A percentile compares a stretch with the other conserved stretches of the same genome.
These are phyloP conservation scores for Ophion ellenae DNA, from an alignment of 2,888 invertebrate species.

Conservation along the genomic window DNA sequence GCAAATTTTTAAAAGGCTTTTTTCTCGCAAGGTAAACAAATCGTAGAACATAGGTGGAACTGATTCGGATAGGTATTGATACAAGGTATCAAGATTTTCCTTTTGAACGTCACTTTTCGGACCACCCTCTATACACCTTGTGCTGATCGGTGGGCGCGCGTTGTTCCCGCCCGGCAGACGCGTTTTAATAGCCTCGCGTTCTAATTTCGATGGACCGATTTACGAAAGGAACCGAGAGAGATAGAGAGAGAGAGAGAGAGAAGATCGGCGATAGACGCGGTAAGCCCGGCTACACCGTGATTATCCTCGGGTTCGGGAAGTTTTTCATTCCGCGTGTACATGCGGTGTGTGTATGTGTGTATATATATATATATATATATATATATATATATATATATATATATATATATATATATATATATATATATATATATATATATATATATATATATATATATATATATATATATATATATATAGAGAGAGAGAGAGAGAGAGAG, in stretches of 20 bases:
- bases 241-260: neutral
- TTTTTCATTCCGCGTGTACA: slow-evolving; percentile 52
- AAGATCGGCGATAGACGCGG: slow-evolving; percentile 39
- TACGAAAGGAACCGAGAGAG: slow-evolving; percentile 37
- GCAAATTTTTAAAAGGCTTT: too few relatives aligned
- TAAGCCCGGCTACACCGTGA: slow-evolving; percentile 55
- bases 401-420: too few relatives aligned
- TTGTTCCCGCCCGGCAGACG: slow-evolving; percentile 45
- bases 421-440: too few relatives aligned
- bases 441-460: too few relatives aligned
- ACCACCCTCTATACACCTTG: neutral
- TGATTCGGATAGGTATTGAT: too few relatives aligned
- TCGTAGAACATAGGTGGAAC: too few relatives aligned
- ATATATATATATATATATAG: too few relatives aligned
- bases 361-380: too few relatives aligned
- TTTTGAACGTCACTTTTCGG: neutral
- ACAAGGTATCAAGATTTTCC: too few relatives aligned
- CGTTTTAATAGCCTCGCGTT: slow-evolving; percentile 62
- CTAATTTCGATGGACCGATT: slow-evolving; percentile 66
- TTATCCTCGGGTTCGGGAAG: slow-evolving; percentile 61
- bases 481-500: too few relatives aligned
- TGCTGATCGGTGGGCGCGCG: slow-evolving; percentile 27
- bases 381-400: too few relatives aligned
- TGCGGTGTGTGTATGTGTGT: neutral
- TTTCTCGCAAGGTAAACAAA: too few relatives aligned